A percentile compares a stretch with the other conserved stretches of the same genome.
These are phyloP conservation scores for Toxotes lorentzi DNA, from an alignment of 2,797 vertebrate genomes.

Conservation along the genomic window DNA sequence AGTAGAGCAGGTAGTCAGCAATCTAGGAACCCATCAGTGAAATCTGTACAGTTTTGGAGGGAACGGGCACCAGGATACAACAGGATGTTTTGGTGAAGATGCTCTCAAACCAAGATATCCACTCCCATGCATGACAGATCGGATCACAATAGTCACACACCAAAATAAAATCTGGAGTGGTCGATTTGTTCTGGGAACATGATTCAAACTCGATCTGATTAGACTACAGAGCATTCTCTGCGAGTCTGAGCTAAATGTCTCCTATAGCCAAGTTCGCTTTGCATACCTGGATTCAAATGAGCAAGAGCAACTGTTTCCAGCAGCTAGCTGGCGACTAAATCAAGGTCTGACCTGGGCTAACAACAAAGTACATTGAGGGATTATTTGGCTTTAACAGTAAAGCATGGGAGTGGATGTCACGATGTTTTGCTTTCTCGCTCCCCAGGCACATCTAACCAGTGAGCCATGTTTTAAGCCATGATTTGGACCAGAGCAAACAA, in stretches of 20 bases:
- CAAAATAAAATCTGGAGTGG: neutral
- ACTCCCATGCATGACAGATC: neutral
- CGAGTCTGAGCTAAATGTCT: neutral
- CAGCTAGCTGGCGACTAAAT: neutral
- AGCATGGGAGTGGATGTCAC: too few species aligned
- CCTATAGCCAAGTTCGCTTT: neutral
- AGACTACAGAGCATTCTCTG: neutral
- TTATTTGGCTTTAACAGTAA: too few species aligned
- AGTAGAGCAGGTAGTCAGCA: neutral
- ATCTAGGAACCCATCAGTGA: neutral
- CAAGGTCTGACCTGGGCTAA: neutral
- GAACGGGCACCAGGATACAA: neutral
- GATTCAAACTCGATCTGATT: neutral
- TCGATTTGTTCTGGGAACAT: neutral
- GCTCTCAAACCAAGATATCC: neutral
- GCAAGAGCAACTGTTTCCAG: neutral
- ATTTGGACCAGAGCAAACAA: neutral
- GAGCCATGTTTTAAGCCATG: neutral
- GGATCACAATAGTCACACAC: neutral
- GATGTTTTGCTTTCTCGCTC: neutral
- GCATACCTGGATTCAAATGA: neutral
- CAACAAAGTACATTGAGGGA: neutral
- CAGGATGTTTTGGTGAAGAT: neutral
- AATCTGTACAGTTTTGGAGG: neutral
- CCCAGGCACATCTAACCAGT: neutral